phyloP scores from a whole-genome alignment of 2,797 vertebrate species.

The Atherinosoma microstoma region DNA sequence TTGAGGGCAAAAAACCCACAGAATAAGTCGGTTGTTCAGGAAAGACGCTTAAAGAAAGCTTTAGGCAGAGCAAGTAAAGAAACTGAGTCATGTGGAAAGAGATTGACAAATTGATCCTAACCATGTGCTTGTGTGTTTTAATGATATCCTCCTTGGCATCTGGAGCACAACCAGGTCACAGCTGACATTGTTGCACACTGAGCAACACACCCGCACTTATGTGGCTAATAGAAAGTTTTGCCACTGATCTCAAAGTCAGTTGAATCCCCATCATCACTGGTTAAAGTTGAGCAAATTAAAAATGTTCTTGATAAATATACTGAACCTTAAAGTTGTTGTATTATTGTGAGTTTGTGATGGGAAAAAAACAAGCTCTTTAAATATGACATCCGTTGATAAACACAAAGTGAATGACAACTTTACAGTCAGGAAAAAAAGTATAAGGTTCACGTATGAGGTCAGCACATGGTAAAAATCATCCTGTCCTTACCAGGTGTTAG shows the following conservation, averaged over 20 bases:
- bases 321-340: not conserved
- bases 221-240: not conserved
- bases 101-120: not conserved
- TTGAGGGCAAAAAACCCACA: not conserved
- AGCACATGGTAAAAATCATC: not conserved
- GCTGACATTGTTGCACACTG: not conserved
- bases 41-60: not conserved
- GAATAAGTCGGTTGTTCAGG: not conserved
- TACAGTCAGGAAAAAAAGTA: not conserved
- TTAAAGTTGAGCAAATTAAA: not conserved
- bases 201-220: not conserved
- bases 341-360: not conserved
- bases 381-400: not conserved
- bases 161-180: not conserved
- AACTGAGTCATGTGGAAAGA: not conserved
- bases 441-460: not conserved
- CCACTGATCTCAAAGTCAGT: not conserved
- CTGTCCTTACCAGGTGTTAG: too few species aligned
- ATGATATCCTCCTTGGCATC: not conserved
- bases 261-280: not conserved
- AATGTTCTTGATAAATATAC: not conserved
- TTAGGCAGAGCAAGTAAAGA: not conserved
- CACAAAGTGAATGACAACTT: too few species aligned
- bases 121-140: not conserved
- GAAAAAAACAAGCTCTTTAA: not conserved